phyloP scores from a whole-genome alignment of 2,888 invertebrate species.

The Spisula subtruncata region DNA sequence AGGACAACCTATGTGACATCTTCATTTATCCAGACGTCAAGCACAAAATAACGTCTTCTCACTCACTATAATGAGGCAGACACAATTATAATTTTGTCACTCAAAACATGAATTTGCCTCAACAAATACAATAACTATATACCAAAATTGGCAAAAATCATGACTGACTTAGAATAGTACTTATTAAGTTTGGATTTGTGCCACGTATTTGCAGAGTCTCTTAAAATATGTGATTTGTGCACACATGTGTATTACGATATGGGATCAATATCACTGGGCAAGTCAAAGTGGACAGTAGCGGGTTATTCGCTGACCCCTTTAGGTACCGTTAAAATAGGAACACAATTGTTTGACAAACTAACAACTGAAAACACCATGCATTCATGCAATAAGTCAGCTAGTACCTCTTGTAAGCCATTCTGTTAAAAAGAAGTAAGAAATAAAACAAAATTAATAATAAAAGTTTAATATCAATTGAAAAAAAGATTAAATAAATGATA shows the following conservation, averaged over 20 bases:
- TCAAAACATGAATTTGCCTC: neutral
- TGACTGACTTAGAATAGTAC: neutral
- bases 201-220: no score
- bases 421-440: constrained; percentile 39
- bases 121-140: neutral
- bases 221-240: no score
- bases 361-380: constrained; percentile 29
- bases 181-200: neutral
- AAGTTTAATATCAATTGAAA: neutral
- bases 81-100: neutral
- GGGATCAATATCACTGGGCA: neutral
- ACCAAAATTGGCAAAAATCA: neutral
- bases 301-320: no score
- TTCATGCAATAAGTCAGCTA: constrained; percentile 25
- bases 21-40: no score
- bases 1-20: no score
- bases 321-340: neutral
- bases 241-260: no score
- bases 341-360: constrained; percentile 2
- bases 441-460: neutral
- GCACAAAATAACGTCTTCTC: no score
- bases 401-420: constrained; percentile 46
- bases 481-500: neutral
- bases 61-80: no score
- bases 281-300: no score